Conservation (phyloP, 1,140 invertebrate species). For the Ericerus pela region DNA sequence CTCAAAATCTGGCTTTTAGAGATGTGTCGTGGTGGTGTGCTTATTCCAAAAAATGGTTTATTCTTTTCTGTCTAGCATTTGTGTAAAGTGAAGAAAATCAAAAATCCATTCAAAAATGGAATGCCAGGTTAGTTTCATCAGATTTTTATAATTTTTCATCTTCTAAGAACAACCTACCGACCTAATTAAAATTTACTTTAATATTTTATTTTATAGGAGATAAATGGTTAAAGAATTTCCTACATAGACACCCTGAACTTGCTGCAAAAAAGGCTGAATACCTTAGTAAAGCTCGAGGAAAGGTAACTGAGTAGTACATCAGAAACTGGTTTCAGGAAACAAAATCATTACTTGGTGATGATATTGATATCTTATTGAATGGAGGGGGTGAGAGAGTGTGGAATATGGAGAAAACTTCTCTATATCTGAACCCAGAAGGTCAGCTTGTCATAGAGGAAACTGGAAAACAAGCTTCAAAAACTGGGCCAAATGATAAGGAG, state of each 20-base stretch:
- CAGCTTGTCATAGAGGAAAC: neutral
- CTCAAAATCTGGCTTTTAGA: slow-evolving; percentile 17
- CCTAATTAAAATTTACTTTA: neutral
- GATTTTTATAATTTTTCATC: neutral
- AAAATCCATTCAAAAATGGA: slow-evolving; percentile 18
- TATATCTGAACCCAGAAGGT: slow-evolving; percentile 7
- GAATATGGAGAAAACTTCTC: slow-evolving; percentile 18
- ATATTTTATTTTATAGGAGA: neutral
- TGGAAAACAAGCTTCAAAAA: neutral
- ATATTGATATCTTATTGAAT: slow-evolving; percentile 14
- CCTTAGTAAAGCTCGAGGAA: slow-evolving; percentile 10
- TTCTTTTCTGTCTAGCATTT: slow-evolving; percentile 17
- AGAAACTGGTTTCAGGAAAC: slow-evolving; percentile 17
- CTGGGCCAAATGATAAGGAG: neutral
- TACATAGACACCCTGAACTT: slow-evolving; percentile 15
- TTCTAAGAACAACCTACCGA: neutral
- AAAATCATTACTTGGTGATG: slow-evolving; percentile 10
- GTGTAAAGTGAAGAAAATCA: slow-evolving; percentile 13
- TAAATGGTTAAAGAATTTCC: slow-evolving; percentile 18
- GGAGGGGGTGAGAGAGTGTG: slow-evolving; percentile 17
- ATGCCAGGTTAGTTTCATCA: slow-evolving; percentile 15
- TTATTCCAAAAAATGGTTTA: slow-evolving; percentile 20
- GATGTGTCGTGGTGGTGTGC: slow-evolving; percentile 16
- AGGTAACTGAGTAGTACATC: slow-evolving; percentile 17
- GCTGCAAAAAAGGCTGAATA: slow-evolving; percentile 16